Conservation (phyloP, 2,797 vertebrate genomes). For the Cottoperca gobio region DNA sequence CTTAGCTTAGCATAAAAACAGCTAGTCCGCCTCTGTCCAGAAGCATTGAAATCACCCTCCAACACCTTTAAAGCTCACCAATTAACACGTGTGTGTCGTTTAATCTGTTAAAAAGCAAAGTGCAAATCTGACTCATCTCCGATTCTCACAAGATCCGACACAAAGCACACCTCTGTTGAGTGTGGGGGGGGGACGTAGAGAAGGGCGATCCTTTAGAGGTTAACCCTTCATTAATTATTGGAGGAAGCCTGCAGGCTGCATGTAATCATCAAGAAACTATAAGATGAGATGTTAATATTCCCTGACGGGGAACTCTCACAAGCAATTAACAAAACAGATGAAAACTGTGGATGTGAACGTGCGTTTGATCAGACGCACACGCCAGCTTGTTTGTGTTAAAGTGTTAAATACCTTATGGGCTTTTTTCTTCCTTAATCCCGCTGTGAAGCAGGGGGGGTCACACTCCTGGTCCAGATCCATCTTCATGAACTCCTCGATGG, state of each 20-base stretch:
- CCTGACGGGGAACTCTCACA: neutral
- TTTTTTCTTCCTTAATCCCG: constrained; percentile 89
- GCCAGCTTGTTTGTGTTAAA: neutral
- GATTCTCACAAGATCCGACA: neutral
- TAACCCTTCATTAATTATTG: constrained; percentile 32
- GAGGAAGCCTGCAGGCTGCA: constrained; percentile 10
- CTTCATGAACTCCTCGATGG: constrained; percentile 96
- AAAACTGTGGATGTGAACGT: neutral
- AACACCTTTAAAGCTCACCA: neutral
- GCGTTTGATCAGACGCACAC: neutral
- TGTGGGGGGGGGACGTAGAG: neutral
- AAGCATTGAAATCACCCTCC: neutral
- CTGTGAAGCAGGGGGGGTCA: constrained; percentile 94
- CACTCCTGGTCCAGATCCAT: constrained; percentile 94
- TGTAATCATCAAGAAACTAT: constrained; percentile 26
- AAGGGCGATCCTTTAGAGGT: constrained; percentile 22
- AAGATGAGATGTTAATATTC: constrained; percentile 14
- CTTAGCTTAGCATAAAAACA: neutral
- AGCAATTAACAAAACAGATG: constrained; percentile 7
- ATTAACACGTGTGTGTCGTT: accelerated
- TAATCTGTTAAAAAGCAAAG: too few species aligned
- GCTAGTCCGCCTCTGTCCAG: neutral
- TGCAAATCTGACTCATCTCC: too few species aligned
- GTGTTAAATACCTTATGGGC: constrained; percentile 84
- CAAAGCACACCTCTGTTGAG: neutral